Base-by-base conservation (phyloP, 2,888 invertebrate species). In the Cantharis rustica region DNA sequence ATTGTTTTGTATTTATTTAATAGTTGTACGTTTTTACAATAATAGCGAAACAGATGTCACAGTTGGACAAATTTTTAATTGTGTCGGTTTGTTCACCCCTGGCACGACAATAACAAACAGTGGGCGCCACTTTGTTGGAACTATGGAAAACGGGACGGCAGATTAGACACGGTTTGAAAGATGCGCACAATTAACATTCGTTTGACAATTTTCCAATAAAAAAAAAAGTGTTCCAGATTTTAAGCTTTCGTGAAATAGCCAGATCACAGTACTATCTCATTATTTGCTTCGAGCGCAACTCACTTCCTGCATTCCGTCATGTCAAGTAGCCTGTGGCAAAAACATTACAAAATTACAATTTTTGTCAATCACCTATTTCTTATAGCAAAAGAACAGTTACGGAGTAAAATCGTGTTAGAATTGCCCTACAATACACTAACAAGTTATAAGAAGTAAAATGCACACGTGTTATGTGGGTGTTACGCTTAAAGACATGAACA, bases 301-400 rank as follows among this genome's bases (percentile, higher is more conserved):
- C 75, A 80, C 85, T 85, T 85, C 85, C 85, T 84, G 83, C 84
- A 86, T 85, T 85, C 85, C 85, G 79, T 84, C 85, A 84, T 84
- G 85, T 85, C 83, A 83, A 77, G 77, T 77, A 78, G 81, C 81
- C 81, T 74, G 71, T 80, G 78, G 82, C 81, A 82, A 84, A 82
- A 84, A 82, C 79, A 77, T 73, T 47, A 81, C 80, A 80, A 82
- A 83, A 83, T 82, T 80, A 82, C 82, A 83, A 85, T 85, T 85
- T 85, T 85, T 84, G 84, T 83, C 83, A 83, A 82, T 80, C 77
- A 72, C 79, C 73, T 71, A 68, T 79, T 79, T 80, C 80, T 79
- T 81, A 79, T 81, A 76, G 69, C 74, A 73, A 75, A 75, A 75
- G 79, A 81, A 81, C 82, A 82, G 81, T 82, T 83, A 83, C 81